phyloP scores from a whole-genome alignment of 1,140 invertebrate genomes.

The Eufriesea mexicana region DNA sequence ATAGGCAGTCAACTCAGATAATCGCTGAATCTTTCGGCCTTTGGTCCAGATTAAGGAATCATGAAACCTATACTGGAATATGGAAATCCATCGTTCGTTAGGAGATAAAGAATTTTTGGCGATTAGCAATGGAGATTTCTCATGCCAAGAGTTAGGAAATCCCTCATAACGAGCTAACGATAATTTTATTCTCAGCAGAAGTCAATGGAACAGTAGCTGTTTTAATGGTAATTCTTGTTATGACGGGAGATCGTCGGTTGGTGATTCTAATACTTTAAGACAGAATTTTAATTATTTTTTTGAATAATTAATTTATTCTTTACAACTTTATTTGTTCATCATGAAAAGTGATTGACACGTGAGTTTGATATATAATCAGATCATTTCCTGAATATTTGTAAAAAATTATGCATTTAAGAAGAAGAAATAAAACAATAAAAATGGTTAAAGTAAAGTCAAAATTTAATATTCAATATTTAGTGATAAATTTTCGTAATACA shows the following conservation, averaged over 20 bases:
- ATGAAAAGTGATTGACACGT: too few relatives aligned
- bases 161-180: background rate
- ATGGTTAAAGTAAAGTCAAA: too few relatives aligned
- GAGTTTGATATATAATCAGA: too few relatives aligned
- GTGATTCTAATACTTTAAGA: background rate
- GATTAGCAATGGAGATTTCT: background rate
- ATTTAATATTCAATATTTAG: background rate
- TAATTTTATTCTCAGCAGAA: background rate
- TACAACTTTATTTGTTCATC: too few relatives aligned
- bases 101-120: background rate
- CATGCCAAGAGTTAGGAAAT: background rate
- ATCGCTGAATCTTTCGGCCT: conserved; percentile 25
- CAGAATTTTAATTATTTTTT: background rate
- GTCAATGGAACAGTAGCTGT: background rate
- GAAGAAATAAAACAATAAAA: too few relatives aligned
- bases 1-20: conserved; percentile 17
- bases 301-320: too few relatives aligned
- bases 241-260: background rate
- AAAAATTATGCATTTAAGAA: background rate
- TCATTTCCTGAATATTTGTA: too few relatives aligned
- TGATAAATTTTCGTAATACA: background rate
- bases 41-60: conserved; percentile 20
- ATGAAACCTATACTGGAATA: background rate
- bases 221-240: background rate
- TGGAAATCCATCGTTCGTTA: background rate